Percentiles rank a stretch among this genome's conserved stretches.
These are phyloP conservation scores for Drosophila persimilis DNA, from an alignment of 1,140 invertebrate genomes.

Conservation along the genomic window DNA sequence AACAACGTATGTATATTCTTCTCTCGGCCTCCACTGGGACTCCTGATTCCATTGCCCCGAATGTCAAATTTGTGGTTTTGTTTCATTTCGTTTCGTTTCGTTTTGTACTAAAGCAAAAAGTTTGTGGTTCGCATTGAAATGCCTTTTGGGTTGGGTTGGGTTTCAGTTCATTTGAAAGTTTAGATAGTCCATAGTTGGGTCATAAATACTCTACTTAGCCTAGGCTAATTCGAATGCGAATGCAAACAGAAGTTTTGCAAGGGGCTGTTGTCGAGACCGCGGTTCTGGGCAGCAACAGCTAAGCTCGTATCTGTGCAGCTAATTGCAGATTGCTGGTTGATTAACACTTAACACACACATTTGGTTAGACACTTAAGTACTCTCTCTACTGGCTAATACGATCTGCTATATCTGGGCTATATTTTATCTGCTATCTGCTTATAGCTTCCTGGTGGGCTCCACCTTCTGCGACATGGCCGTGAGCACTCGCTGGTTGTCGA, in stretches of 20 bases:
- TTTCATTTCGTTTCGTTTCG: constrained; percentile 17
- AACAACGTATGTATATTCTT: not conserved
- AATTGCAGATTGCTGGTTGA: constrained; percentile 42
- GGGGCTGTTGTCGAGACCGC: not conserved
- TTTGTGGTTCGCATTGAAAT: constrained; percentile 20
- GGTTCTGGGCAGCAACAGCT: constrained; percentile 42
- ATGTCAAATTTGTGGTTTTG: constrained; percentile 28
- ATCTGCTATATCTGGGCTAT: constrained; percentile 24
- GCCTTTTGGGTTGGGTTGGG: constrained; percentile 27
- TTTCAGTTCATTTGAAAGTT: constrained; percentile 63
- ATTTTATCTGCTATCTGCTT: constrained; percentile 39
- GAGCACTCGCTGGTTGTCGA: constrained; percentile 90
- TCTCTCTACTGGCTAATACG: constrained; percentile 4
- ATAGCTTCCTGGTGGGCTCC: constrained; percentile 84
- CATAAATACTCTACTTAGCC: constrained; percentile 41
- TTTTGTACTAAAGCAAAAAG: constrained; percentile 63
- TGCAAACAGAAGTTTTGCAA: constrained; percentile 53
- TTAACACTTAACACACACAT: constrained; percentile 31
- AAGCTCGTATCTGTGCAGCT: constrained; percentile 70
- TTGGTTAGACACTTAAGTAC: constrained; percentile 34
- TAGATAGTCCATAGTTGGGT: constrained; percentile 46
- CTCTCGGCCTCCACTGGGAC: not conserved
- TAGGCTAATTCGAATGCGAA: constrained; percentile 53
- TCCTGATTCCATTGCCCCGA: constrained; percentile 10
- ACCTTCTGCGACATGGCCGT: constrained; percentile 89